phyloP scores from a whole-genome alignment of 1,140 invertebrate genomes.

The Micrasema longulum region DNA sequence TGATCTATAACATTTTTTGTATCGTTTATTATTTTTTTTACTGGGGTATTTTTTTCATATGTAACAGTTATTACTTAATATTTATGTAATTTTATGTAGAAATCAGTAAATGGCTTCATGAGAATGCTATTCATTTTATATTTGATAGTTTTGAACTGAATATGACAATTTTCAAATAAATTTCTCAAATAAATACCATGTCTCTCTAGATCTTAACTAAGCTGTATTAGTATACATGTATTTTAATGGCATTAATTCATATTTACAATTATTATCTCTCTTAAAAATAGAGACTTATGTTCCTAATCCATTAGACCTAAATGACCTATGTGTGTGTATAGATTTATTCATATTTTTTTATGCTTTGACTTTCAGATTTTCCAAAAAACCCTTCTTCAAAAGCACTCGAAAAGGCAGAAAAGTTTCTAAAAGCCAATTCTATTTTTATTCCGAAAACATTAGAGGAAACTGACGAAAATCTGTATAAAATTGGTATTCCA shows the following conservation, averaged over 20 bases:
- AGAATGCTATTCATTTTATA: too few species aligned
- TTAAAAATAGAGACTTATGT: not conserved
- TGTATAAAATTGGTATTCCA: slow-evolving; percentile 1
- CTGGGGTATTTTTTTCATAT: too few species aligned
- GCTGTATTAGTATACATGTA: not conserved
- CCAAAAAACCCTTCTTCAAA: not conserved
- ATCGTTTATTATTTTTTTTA: too few species aligned
- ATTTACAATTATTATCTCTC: too few species aligned
- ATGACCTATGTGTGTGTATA: not conserved
- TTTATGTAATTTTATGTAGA: too few species aligned
- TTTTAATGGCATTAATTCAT: too few species aligned
- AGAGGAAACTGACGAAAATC: not conserved
- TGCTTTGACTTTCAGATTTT: not conserved
- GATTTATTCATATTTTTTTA: not conserved
- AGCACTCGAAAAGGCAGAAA: not conserved
- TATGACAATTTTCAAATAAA: too few species aligned
- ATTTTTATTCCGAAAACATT: not conserved
- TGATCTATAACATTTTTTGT: too few species aligned
- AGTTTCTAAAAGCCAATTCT: not conserved
- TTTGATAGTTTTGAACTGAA: too few species aligned
- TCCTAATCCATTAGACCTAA: not conserved
- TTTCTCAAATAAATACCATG: not conserved
- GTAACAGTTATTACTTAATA: too few species aligned
- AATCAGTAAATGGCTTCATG: too few species aligned
- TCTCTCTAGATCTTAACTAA: too few species aligned